Evolutionary conservation across 1,140 invertebrate species (phyloP).

Genomic region (Formica exsecta): DNA sequence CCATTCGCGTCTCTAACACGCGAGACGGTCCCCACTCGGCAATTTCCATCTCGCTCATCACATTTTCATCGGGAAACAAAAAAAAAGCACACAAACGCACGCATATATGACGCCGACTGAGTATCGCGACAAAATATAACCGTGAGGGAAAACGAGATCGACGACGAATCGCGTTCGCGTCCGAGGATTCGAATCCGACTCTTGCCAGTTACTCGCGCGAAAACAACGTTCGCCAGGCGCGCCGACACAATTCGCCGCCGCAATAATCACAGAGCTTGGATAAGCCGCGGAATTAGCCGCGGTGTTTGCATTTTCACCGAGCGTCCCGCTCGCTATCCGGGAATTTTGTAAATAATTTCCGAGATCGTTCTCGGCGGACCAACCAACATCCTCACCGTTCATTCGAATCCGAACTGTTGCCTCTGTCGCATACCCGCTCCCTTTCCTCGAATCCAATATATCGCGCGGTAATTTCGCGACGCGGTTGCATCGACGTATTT

Average conservation of each 20-base stretch:
- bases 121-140: constrained; percentile 38
- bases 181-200: neutral
- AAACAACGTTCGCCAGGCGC: constrained; percentile 53
- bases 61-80: constrained; percentile 62
- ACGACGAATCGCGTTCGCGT: constrained; percentile 46
- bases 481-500: constrained; percentile 39
- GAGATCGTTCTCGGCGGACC: constrained; percentile 26
- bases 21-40: neutral
- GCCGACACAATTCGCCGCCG: constrained; percentile 56
- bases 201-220: neutral
- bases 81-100: neutral
- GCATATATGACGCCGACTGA: constrained; percentile 4
- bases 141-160: constrained; percentile 46
- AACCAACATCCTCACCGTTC: constrained; percentile 12
- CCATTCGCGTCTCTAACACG: constrained; percentile 34
- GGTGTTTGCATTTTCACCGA: constrained; percentile 69
- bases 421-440: neutral
- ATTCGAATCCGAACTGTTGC: constrained; percentile 11
- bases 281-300: constrained; percentile 74
- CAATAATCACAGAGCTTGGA: constrained; percentile 76
- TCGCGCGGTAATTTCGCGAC: constrained; percentile 48
- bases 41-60: constrained; percentile 64
- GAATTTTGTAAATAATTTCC: constrained; percentile 63
- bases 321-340: constrained; percentile 46
- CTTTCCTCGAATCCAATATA: constrained; percentile 69